Percentiles rank a stretch among this genome's conserved stretches.
Conservation (phyloP, 2,113 vertebrate species). For the Xenopus laevis region DNA sequence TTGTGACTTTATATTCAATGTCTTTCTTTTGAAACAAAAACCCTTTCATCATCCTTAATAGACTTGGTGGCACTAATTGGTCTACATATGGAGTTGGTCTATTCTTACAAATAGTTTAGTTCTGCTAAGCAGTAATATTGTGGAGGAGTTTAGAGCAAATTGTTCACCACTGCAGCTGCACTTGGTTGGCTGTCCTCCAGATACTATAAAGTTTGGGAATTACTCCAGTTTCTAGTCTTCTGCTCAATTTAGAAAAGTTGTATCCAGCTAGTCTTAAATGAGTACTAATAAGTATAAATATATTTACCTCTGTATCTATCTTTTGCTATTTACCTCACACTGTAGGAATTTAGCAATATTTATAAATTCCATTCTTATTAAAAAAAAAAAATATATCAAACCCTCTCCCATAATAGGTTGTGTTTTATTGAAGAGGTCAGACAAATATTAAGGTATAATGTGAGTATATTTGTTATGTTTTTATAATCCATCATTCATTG, state of each 20-base stretch:
- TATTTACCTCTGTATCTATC: too few species aligned
- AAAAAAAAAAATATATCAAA: too few species aligned
- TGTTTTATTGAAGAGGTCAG: too few species aligned
- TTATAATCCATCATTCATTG: too few species aligned
- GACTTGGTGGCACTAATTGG: slow-evolving; percentile 33
- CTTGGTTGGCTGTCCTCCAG: slow-evolving; percentile 25
- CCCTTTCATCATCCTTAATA: slow-evolving; percentile 25
- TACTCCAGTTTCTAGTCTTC: slow-evolving; percentile 27
- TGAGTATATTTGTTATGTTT: too few species aligned
- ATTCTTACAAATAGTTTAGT: slow-evolving; percentile 42
- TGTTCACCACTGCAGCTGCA: slow-evolving; percentile 42
- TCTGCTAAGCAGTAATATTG: slow-evolving; percentile 32
- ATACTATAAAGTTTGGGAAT: slow-evolving; percentile 27
- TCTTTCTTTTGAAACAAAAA: background rate
- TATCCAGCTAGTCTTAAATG: background rate
- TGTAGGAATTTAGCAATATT: too few species aligned
- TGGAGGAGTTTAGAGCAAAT: slow-evolving; percentile 35
- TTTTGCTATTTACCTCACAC: too few species aligned
- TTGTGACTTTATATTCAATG: background rate
- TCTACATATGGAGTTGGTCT: slow-evolving; percentile 31
- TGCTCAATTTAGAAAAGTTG: slow-evolving; percentile 25
- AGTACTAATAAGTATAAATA: too few species aligned
- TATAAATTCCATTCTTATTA: too few species aligned
- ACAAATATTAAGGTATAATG: too few species aligned
- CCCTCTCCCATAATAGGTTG: too few species aligned